A percentile compares a stretch with the other conserved stretches of the same genome.
phyloP scores from a whole-genome alignment of 2,888 invertebrate genomes.

The Poecilobothrus nobilitatus region DNA sequence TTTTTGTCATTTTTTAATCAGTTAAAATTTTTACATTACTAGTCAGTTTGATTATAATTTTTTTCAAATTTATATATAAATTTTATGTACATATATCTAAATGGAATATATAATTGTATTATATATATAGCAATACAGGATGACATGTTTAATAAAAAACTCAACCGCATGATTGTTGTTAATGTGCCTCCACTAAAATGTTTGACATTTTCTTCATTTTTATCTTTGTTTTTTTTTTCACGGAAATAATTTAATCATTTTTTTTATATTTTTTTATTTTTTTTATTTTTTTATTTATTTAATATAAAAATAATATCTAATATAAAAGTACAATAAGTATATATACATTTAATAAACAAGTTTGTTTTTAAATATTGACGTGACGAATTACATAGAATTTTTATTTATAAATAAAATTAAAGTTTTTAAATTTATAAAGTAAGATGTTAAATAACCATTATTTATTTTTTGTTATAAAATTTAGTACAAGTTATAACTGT shows the following conservation, averaged over 20 bases:
- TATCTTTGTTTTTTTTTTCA: not conserved
- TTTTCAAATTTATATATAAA: too few relatives aligned
- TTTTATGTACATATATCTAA: not conserved
- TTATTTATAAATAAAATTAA: too few relatives aligned
- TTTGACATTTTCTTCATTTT: constrained; percentile 4
- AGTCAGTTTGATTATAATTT: too few relatives aligned
- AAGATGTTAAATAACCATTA: too few relatives aligned
- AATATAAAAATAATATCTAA: not conserved
- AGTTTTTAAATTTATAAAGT: too few relatives aligned
- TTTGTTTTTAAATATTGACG: not conserved
- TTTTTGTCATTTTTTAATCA: too few relatives aligned
- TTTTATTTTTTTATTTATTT: not conserved
- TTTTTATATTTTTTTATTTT: not conserved
- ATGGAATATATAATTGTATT: not conserved
- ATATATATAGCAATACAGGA: not conserved
- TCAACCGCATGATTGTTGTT: constrained; percentile 2
- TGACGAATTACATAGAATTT: not conserved
- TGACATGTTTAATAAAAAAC: constrained; percentile 3
- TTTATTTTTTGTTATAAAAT: too few relatives aligned
- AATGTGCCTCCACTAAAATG: constrained; percentile 6
- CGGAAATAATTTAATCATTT: not conserved
- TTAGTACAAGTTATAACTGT: too few relatives aligned
- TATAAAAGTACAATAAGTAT: not conserved
- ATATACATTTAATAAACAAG: not conserved
- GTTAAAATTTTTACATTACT: too few relatives aligned